These are phyloP conservation scores for Molossus molossus DNA, from an alignment of 2,797 vertebrate species.

Conservation along the genomic window DNA sequence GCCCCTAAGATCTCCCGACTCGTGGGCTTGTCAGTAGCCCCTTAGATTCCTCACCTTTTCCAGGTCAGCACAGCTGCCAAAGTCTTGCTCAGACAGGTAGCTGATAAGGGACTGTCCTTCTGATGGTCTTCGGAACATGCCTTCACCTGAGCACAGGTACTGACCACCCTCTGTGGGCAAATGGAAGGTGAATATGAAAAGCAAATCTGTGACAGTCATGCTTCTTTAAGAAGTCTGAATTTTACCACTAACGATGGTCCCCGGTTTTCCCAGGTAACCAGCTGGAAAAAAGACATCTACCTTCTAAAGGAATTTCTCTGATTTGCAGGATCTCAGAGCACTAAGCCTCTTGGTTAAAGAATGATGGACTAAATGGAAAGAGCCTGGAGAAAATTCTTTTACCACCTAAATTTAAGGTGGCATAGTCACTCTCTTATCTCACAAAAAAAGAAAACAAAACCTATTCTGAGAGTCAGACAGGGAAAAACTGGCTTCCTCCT, in stretches of 20 bases:
- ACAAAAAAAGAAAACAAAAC: background rate
- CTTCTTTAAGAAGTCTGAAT: constrained; percentile 48
- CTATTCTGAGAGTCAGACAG: constrained; percentile 9
- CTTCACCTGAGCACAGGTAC: constrained; percentile 91
- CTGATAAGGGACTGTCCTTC: constrained; percentile 99
- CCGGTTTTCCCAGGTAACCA: background rate
- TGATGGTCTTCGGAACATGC: constrained; percentile 97
- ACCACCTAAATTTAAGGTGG: constrained; percentile 50
- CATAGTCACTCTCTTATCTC: background rate
- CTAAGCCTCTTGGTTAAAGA: constrained; percentile 33
- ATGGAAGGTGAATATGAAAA: constrained; percentile 35
- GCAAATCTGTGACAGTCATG: background rate
- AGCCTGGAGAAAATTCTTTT: background rate
- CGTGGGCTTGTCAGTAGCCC: background rate
- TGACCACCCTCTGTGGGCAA: constrained; percentile 91
- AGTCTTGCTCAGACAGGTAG: constrained; percentile 99
- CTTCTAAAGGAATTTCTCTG: background rate
- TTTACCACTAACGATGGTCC: constrained; percentile 5
- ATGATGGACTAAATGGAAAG: constrained; percentile 26
- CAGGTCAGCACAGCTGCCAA: constrained; percentile 98
- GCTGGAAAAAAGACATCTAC: background rate
- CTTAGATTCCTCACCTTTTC: constrained; percentile 94
- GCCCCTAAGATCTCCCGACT: background rate
- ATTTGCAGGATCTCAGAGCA: constrained; percentile 38
- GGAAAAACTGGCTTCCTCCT: constrained; percentile 31